Evolutionary conservation across 2,888 invertebrate genomes (phyloP).

Genomic region (Eristalis intricaria): DNA sequence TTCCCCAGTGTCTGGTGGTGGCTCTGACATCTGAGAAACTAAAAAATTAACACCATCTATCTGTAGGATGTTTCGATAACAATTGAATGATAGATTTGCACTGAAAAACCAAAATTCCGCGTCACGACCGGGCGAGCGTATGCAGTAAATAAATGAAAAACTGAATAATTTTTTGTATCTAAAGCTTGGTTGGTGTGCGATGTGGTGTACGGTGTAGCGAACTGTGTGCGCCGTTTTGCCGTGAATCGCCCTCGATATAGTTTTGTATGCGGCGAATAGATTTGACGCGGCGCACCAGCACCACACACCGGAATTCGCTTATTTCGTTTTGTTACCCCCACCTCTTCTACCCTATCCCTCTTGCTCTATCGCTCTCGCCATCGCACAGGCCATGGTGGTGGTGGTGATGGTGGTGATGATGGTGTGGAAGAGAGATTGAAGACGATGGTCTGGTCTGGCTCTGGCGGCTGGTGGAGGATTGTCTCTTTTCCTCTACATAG

Average conservation of each 20-base stretch:
- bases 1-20: constrained; percentile 29
- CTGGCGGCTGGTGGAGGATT: constrained; percentile 7
- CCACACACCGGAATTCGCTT: constrained; percentile 66
- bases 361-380: neutral
- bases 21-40: constrained; percentile 36
- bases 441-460: neutral
- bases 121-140: constrained; percentile 48
- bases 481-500: constrained; percentile 50
- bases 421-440: constrained; percentile 49
- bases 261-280: constrained; percentile 72
- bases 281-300: constrained; percentile 66
- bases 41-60: constrained; percentile 18
- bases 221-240: constrained; percentile 69
- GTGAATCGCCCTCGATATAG: constrained; percentile 72
- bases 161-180: constrained; percentile 50
- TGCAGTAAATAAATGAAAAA: constrained; percentile 53
- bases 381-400: neutral
- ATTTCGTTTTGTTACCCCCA: constrained; percentile 59
- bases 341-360: neutral
- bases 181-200: constrained; percentile 56
- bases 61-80: constrained; percentile 10
- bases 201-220: constrained; percentile 69
- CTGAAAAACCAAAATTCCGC: constrained; percentile 37
- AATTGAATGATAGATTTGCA: constrained; percentile 51
- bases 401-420: neutral